phyloP scores from a whole-genome alignment of 2,113 vertebrate species.

The Jacana jacana region DNA sequence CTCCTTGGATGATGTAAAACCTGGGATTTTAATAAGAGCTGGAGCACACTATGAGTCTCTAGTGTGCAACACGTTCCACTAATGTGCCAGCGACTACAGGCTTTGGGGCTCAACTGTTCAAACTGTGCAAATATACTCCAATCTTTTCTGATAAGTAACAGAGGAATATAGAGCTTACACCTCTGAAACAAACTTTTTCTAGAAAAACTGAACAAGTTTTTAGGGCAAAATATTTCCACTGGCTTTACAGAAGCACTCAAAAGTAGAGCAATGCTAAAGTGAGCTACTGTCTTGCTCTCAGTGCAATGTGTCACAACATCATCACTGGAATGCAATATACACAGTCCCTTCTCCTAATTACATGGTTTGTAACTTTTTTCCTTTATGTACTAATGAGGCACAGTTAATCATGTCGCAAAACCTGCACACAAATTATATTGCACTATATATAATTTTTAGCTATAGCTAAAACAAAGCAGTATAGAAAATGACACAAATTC shows the following conservation, averaged over 20 bases:
- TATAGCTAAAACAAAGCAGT: neutral
- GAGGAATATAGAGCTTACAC: neutral
- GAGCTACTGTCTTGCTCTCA: neutral
- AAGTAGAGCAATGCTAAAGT: neutral
- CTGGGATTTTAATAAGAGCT: neutral
- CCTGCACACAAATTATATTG: neutral
- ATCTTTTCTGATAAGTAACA: neutral
- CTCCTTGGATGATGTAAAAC: neutral
- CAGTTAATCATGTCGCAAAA: neutral
- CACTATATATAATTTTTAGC: neutral
- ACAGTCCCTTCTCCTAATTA: slow-evolving; percentile 6
- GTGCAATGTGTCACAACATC: neutral
- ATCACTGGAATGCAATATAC: neutral
- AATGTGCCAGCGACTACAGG: neutral
- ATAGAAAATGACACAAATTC: neutral
- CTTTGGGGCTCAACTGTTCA: neutral
- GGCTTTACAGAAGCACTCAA: neutral
- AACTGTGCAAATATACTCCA: neutral
- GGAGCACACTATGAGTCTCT: neutral
- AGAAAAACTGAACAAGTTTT: neutral
- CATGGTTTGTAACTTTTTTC: neutral
- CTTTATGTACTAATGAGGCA: neutral
- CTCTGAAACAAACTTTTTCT: neutral
- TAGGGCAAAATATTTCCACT: neutral
- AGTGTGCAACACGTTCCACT: rapidly evolving